A percentile compares a stretch with the other conserved stretches of the same genome.
Evolutionary conservation across 2,888 invertebrate species (phyloP).

Genomic region (Eretmocerus hayati): DNA sequence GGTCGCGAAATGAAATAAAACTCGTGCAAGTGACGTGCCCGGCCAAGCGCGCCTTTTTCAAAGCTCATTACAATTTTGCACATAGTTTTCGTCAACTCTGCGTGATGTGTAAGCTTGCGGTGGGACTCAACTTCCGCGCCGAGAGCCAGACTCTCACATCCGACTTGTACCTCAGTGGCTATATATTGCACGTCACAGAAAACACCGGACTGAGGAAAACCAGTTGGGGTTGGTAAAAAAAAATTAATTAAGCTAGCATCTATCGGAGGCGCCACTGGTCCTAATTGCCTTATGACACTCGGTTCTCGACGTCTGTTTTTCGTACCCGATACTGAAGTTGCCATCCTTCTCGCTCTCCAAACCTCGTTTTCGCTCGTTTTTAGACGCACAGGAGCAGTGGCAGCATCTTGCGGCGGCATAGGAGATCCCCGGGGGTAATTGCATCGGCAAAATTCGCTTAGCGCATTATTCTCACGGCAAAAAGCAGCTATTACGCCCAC

Average conservation of each 20-base stretch:
- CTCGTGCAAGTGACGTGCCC: neutral
- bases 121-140: no score
- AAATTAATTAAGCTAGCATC: conserved; percentile 29
- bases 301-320: conserved; percentile 3
- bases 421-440: neutral
- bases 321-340: no score
- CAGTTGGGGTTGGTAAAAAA: conserved; percentile 8
- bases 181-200: no score
- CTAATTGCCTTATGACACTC: conserved; percentile 26
- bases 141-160: no score
- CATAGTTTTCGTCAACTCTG: no score
- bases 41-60: conserved; percentile 5
- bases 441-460: conserved; percentile 33
- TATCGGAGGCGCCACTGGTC: conserved; percentile 20
- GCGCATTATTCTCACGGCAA: conserved; percentile 30
- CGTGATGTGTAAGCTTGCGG: no score
- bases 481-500: neutral
- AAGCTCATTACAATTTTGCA: conserved; percentile 12
- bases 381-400: no score
- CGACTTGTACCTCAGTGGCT: no score
- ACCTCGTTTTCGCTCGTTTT: neutral
- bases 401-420: neutral
- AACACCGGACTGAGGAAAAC: no score
- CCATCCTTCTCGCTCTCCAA: neutral
- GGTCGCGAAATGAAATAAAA: conserved; percentile 4